A percentile compares a stretch with the other conserved stretches of the same genome.
These are phyloP conservation scores for Synanthedon tipuliformis DNA, from an alignment of 2,888 invertebrate species.

Conservation along the genomic window DNA sequence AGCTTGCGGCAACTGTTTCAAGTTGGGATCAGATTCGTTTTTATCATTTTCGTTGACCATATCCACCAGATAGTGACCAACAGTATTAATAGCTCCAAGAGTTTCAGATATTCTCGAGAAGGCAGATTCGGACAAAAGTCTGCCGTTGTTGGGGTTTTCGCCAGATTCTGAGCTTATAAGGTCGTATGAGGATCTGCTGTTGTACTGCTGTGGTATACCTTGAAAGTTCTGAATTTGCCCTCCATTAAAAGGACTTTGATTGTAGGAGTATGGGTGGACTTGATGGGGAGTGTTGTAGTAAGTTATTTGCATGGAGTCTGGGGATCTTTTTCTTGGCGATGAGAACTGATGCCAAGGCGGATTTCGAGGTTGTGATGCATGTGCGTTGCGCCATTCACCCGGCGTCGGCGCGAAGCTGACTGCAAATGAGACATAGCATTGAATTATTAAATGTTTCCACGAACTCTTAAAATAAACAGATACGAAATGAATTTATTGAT, in stretches of 20 bases:
- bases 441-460: no score
- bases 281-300: slow-evolving; percentile 14
- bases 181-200: slow-evolving; percentile 31
- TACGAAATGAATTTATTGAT: slow-evolving; percentile 27
- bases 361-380: slow-evolving; percentile 31
- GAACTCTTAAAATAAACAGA: no score
- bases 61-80: slow-evolving; percentile 86
- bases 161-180: slow-evolving; percentile 29
- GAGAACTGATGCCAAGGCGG: slow-evolving; percentile 56
- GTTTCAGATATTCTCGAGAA: slow-evolving; percentile 75
- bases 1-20: slow-evolving; percentile 74
- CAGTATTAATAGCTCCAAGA: slow-evolving; percentile 84
- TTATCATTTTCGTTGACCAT: slow-evolving; percentile 72
- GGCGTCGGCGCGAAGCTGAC: slow-evolving; percentile 36
- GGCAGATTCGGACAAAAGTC: slow-evolving; percentile 71
- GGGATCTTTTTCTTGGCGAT: slow-evolving; percentile 51
- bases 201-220: slow-evolving; percentile 24
- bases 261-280: slow-evolving; percentile 16
- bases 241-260: slow-evolving; percentile 21
- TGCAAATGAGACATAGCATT: slow-evolving; percentile 20
- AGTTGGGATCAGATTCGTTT: slow-evolving; percentile 48
- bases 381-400: slow-evolving; percentile 34
- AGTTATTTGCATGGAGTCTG: slow-evolving; percentile 22
- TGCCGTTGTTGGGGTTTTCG: slow-evolving; percentile 46
- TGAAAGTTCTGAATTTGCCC: slow-evolving; percentile 2